phyloP scores from a whole-genome alignment of 2,797 vertebrate species.

The Lacerta bilineata region DNA sequence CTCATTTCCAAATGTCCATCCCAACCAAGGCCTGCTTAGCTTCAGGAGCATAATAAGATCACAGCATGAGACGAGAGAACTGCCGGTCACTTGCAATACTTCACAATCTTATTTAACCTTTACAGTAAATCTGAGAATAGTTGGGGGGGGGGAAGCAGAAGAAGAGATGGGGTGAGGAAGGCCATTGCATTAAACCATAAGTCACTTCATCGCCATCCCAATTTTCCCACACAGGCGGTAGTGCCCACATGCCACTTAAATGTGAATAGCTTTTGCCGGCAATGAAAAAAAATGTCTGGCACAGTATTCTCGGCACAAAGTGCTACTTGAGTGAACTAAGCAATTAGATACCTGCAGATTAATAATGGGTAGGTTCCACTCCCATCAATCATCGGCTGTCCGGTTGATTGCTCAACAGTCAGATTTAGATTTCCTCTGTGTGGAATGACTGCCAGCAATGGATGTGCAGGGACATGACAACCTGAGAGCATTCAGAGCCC shows the following conservation, averaged over 20 bases:
- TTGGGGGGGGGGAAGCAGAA: not conserved
- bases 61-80: not conserved
- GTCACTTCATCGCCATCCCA: not conserved
- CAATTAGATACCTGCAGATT: slow-evolving; percentile 28
- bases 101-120: slow-evolving; percentile 38
- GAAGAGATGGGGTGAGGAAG: not conserved
- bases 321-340: slow-evolving; percentile 40
- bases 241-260: not conserved
- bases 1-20: not conserved
- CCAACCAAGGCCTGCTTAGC: not conserved
- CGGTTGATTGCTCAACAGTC: not conserved
- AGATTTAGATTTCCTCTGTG: slow-evolving; percentile 36
- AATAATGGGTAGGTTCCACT: slow-evolving; percentile 1
- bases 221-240: not conserved
- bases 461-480: slow-evolving; percentile 30
- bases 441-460: slow-evolving; percentile 42
- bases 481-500: slow-evolving; percentile 42
- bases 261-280: not conserved
- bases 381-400: slow-evolving; percentile 4
- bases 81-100: not conserved
- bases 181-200: slow-evolving; percentile 18
- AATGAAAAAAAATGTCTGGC: not conserved
- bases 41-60: not conserved
- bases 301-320: slow-evolving; percentile 14
- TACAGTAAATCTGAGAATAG: slow-evolving; percentile 9